A percentile compares a stretch with the other conserved stretches of the same genome.
phyloP scores from a whole-genome alignment of 2,797 vertebrate genomes.

The Mastacembelus armatus region DNA sequence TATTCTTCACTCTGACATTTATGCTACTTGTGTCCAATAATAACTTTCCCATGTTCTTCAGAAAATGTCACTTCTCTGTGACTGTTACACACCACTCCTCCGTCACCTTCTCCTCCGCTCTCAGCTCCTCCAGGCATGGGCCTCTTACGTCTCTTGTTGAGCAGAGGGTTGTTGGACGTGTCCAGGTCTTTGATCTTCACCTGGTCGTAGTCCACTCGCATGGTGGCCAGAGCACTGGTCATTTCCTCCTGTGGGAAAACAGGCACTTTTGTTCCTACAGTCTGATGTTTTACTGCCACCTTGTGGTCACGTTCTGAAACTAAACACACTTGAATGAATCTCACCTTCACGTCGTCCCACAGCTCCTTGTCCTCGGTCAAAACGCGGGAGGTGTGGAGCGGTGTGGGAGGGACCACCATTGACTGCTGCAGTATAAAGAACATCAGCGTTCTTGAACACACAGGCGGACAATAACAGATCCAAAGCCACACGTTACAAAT shows the following conservation, averaged over 20 bases:
- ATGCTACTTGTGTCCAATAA: slow-evolving; percentile 40
- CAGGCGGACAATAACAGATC: background rate
- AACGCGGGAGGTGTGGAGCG: slow-evolving; percentile 93
- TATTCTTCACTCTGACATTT: slow-evolving; percentile 29
- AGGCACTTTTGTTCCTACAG: background rate
- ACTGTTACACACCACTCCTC: slow-evolving; percentile 26
- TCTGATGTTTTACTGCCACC: slow-evolving; percentile 44
- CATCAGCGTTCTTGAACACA: slow-evolving; percentile 23
- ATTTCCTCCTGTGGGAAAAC: slow-evolving; percentile 90
- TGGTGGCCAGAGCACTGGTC: slow-evolving; percentile 96
- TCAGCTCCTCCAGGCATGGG: slow-evolving; percentile 79
- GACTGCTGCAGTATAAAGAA: slow-evolving; percentile 85
- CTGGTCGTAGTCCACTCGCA: slow-evolving; percentile 99
- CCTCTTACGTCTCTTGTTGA: slow-evolving; percentile 96
- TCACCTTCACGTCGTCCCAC: slow-evolving; percentile 98
- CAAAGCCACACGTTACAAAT: background rate
- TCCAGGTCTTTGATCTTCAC: slow-evolving; percentile 98
- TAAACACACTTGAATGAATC: slow-evolving; percentile 15
- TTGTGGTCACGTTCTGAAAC: slow-evolving; percentile 37
- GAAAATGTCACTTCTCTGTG: slow-evolving; percentile 51
- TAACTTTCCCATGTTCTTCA: slow-evolving; percentile 36
- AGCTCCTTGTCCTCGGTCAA: slow-evolving; percentile 94
- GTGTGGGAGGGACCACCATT: slow-evolving; percentile 94
- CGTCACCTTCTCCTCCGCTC: slow-evolving; percentile 20
- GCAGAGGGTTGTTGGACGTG: slow-evolving; percentile 94